Evolutionary conservation across 2,888 invertebrate genomes (phyloP), one percentile per base, ranked within the genome.

Genomic region (Nephrocerus scutellatus): DNA sequence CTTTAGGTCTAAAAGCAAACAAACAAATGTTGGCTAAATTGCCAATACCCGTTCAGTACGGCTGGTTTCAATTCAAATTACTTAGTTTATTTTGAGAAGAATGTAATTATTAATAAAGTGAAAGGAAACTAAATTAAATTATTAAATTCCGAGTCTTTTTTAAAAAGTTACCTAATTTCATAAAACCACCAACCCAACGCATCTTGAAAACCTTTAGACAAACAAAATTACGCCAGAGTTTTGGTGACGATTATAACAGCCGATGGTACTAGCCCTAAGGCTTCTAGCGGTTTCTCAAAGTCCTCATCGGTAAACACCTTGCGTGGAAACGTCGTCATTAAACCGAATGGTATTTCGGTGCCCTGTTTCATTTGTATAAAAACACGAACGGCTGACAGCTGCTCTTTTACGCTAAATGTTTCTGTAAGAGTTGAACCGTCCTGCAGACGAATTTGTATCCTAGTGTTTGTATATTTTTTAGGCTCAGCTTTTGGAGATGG

Each of bases 281-380:
- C 74, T 51, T 83, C 83, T 50, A 96, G 70, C 1, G 95, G 89
- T 59, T 82, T 84, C 41, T 88, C 84, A 68, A 88, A 93, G 62
- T 96, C 95, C 4, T 90, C 90, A 9, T 72, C 75, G 2, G 76
- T 73, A 62, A 92, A 96, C 35, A 91, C 78, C 70, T 86, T 89
- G 57, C 80, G 82, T 6, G 96, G 95, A 70, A 91, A 96, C 57
- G 79, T 82, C 3, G 91, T 93, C 84, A 95, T 90, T 51, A 96
- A 70, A 37, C 80, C 80, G 68, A 95, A 92, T 1, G 72, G 70
- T 8, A 76, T 75, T 55, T 86, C 83, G 26, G 79, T 79, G 35
- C 87, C 75, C 4, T 72, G 70, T 56, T 93, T 84, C 72, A 92
- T 75, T 71, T 90, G 82, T 32, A 96, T 75, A 68, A 79, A 97